Percentiles rank a stretch among this genome's conserved stretches.
Evolutionary conservation across 2,113 vertebrate species (phyloP).

Genomic region (Urocolius indicus): DNA sequence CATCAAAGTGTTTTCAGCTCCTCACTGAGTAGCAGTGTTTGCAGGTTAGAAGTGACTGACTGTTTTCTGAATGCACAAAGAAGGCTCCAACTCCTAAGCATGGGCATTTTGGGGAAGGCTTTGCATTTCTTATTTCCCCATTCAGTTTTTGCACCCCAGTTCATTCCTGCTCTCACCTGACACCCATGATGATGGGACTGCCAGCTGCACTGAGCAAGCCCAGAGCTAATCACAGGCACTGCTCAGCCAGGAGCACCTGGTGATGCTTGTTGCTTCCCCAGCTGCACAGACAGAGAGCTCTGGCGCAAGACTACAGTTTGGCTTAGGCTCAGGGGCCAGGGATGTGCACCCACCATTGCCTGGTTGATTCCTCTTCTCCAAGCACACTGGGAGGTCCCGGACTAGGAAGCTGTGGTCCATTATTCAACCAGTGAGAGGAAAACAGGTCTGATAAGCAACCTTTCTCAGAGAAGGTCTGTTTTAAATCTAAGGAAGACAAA

Average conservation of each 20-base stretch:
- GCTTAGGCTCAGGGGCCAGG: neutral
- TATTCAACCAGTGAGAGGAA: neutral
- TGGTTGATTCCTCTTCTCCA: neutral
- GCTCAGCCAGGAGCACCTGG: rapidly evolving
- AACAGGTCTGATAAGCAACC: neutral
- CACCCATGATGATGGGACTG: rapidly evolving
- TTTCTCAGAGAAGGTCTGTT: neutral
- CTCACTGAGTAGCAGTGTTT: neutral
- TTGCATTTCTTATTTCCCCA: neutral
- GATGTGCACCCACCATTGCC: rapidly evolving
- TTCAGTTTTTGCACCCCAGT: neutral
- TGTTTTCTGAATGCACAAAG: neutral
- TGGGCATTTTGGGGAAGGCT: neutral
- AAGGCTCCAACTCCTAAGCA: neutral
- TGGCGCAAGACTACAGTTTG: neutral
- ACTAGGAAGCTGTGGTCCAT: rapidly evolving
- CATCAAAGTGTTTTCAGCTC: neutral
- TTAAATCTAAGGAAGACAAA: neutral
- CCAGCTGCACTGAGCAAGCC: neutral
- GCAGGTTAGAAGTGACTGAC: neutral
- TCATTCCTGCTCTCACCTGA: neutral
- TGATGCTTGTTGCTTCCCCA: neutral
- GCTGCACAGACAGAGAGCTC: neutral
- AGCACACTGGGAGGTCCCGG: rapidly evolving
- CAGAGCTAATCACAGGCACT: rapidly evolving